Conservation (phyloP, 2,888 invertebrate species). For the Amiota mariae region DNA sequence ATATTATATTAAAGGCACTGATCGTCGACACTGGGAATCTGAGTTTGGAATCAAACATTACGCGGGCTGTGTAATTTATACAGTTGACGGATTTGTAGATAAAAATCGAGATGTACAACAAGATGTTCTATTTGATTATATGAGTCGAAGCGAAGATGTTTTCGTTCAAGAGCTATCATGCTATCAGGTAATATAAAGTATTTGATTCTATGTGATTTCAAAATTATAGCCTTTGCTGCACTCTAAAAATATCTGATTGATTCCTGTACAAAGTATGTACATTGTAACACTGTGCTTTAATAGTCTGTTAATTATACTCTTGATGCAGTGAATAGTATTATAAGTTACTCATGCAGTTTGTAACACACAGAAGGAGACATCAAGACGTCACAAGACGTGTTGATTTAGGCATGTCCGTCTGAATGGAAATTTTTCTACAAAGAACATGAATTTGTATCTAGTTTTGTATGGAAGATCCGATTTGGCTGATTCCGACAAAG, state of each 20-base stretch:
- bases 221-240: background rate
- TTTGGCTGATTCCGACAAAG: too few species aligned
- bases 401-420: too few species aligned
- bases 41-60: constrained; percentile 93
- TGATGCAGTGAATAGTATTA: too few species aligned
- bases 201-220: background rate
- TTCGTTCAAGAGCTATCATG: constrained; percentile 86
- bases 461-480: too few species aligned
- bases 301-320: too few species aligned
- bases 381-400: too few species aligned
- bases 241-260: background rate
- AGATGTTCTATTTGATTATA: constrained; percentile 92
- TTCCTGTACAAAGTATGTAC: too few species aligned
- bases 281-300: too few species aligned
- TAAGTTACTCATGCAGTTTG: too few species aligned
- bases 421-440: too few species aligned
- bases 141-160: constrained; percentile 86
- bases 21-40: constrained; percentile 90
- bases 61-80: constrained; percentile 90
- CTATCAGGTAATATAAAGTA: constrained; percentile 76
- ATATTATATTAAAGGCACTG: constrained; percentile 88
- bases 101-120: constrained; percentile 95
- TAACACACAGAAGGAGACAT: too few species aligned
- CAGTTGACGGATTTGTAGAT: constrained; percentile 88
- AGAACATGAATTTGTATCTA: too few species aligned